These are phyloP conservation scores for western clawed frog (Xenopus tropicalis) DNA, from an alignment of 2,113 vertebrate species.

Conservation along the genomic window UCB_Xtro_10.0 CM004446.2:74885501-74886000, in stretches of 20 bases:
- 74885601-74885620: constrained; percentile 78
- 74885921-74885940: no score
- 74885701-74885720: constrained; percentile 74
- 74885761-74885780: no score
- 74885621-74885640: constrained; percentile 65
- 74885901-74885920: no score
- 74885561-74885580: constrained; percentile 67
- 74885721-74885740: constrained; percentile 75
- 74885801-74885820: no score
- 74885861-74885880: no score
- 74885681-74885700: constrained; percentile 63
- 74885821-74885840: no score
- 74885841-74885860: no score
- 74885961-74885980: no score
- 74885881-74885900: no score
- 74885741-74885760: constrained; percentile 4
- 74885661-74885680: constrained; percentile 80
- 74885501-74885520: constrained; percentile 78
- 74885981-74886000: no score
- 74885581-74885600: constrained; percentile 63
- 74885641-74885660: constrained; percentile 75
- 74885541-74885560: constrained; percentile 55
- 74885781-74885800: not conserved
- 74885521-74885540: constrained; percentile 69
- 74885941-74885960: no score